Conservation (phyloP, 2,888 invertebrate genomes). For the Ophioninae sp. region DNA sequence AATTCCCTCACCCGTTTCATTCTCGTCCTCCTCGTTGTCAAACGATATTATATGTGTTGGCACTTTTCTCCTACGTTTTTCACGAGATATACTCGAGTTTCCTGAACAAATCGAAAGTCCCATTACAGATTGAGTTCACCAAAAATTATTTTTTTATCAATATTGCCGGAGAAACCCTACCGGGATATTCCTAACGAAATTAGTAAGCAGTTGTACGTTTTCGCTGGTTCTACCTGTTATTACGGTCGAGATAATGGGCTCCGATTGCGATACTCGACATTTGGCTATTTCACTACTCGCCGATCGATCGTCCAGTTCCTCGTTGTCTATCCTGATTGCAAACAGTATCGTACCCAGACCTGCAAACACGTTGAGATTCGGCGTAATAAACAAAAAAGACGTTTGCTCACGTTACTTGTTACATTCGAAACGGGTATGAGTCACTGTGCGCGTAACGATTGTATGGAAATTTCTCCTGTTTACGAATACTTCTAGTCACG, state of each 20-base stretch:
- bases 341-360: conserved; percentile 94
- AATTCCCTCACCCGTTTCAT: conserved; percentile 72
- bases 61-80: conserved; percentile 83
- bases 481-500: not conserved
- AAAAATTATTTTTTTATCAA: not conserved
- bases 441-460: not conserved
- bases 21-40: conserved; percentile 84
- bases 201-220: not conserved
- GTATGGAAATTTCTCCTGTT: conserved; percentile 1
- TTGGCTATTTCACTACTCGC: conserved; percentile 81
- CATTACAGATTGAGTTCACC: not conserved
- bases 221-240: conserved; percentile 81
- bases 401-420: not conserved
- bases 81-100: conserved; percentile 67
- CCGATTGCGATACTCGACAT: conserved; percentile 80
- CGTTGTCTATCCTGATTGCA: conserved; percentile 94
- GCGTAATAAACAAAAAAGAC: conserved; percentile 19
- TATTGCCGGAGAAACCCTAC: not conserved
- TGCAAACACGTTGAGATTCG: conserved; percentile 72
- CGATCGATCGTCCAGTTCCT: conserved; percentile 87
- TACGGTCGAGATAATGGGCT: conserved; percentile 88
- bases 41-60: conserved; percentile 87
- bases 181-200: not conserved
- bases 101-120: conserved; percentile 14
- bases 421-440: not conserved